These are phyloP conservation scores for Notamacropus eugenii DNA, from an alignment of 2,797 vertebrate genomes.

Conservation along the genomic window DNA sequence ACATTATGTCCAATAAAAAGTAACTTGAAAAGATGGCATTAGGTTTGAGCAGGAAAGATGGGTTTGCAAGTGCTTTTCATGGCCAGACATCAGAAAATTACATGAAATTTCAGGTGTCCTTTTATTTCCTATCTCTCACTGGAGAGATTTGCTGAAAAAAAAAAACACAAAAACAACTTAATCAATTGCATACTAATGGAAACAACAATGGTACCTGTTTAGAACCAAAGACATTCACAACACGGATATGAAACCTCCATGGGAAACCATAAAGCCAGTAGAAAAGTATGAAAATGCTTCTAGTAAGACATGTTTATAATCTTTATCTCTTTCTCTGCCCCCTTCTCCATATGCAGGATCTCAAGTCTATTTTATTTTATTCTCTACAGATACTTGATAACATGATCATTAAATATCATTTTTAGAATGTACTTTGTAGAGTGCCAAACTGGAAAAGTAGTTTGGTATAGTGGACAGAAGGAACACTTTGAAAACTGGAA, in stretches of 20 bases:
- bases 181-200: background rate
- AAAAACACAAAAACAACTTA: background rate
- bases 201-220: background rate
- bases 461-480: background rate
- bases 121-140: background rate
- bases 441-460: too few species aligned
- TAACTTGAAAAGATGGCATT: background rate
- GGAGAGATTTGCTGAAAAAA: background rate
- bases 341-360: background rate
- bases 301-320: background rate
- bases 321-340: rapidly evolving
- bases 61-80: background rate
- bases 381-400: background rate
- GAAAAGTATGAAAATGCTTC: background rate
- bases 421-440: background rate
- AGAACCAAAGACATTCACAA: background rate
- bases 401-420: background rate
- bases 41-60: constrained; percentile 25
- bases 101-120: background rate
- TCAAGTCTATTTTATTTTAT: background rate
- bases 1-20: constrained; percentile 39
- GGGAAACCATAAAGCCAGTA: background rate
- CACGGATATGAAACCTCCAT: background rate
- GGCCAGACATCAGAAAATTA: constrained; percentile 14
- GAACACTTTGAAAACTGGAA: background rate